Evolutionary conservation across 2,113 vertebrate genomes (phyloP).

Genomic region (Sporophila hypoxantha): DNA sequence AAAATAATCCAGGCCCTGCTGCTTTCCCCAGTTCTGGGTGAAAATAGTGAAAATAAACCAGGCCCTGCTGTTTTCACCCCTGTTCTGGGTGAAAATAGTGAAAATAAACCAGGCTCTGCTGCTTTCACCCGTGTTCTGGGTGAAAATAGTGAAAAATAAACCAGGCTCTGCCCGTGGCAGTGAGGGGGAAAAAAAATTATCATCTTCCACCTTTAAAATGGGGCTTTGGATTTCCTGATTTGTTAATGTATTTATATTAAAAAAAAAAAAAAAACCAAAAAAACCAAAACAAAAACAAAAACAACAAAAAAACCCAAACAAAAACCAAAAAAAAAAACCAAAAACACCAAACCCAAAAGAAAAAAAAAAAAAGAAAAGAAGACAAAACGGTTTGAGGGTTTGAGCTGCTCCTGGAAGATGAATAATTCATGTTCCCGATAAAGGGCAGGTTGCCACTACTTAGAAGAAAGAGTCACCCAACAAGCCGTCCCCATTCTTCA

Average conservation of each 20-base stretch:
- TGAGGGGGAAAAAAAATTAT: neutral
- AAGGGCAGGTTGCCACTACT: neutral
- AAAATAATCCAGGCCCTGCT: neutral
- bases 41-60: neutral
- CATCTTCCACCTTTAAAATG: neutral
- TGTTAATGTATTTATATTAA: neutral
- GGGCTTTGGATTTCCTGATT: neutral
- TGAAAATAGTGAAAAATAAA: no score
- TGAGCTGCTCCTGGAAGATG: neutral
- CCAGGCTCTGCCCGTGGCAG: neutral
- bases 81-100: no score
- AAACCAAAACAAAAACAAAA: no score
- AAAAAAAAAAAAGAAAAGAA: neutral
- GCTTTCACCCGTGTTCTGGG: no score
- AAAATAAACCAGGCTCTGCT: no score
- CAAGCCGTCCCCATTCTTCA: neutral
- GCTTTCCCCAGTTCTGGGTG: no score
- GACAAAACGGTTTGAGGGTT: neutral
- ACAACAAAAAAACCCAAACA: no score
- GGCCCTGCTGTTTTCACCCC: no score
- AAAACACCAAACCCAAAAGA: no score
- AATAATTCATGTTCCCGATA: neutral
- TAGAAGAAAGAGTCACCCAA: neutral
- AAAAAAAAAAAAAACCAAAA: no score
- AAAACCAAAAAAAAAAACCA: no score